A percentile compares a stretch with the other conserved stretches of the same genome.
phyloP scores from a whole-genome alignment of 2,888 invertebrate species.

The Drosophila diplacantha region DNA sequence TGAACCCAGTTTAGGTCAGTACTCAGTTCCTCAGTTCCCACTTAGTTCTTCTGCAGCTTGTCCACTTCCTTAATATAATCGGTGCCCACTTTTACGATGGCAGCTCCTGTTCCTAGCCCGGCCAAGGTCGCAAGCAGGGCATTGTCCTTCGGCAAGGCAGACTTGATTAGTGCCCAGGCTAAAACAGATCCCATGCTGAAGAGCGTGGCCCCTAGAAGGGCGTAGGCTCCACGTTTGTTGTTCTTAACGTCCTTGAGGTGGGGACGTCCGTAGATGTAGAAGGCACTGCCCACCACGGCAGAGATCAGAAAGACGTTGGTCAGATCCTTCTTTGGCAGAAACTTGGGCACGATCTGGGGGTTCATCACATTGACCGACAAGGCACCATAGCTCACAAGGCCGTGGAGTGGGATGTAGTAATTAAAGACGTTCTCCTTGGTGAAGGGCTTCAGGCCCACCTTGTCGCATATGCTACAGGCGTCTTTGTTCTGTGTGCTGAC shows the following conservation, averaged over 20 bases:
- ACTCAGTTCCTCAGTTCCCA: conserved; percentile 6
- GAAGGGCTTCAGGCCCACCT: conserved; percentile 81
- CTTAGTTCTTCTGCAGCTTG: conserved; percentile 64
- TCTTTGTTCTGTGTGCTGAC: conserved; percentile 56
- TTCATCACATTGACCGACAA: conserved; percentile 91
- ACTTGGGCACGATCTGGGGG: conserved; percentile 86
- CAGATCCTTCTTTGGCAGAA: conserved; percentile 80
- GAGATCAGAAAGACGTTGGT: conserved; percentile 89
- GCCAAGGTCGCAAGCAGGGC: conserved; percentile 69
- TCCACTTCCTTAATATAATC: conserved; percentile 77
- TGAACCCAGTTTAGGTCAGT: conserved; percentile 15
- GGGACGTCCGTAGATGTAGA: conserved; percentile 89
- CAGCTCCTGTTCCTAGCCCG: conserved; percentile 75
- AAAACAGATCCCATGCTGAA: conserved; percentile 94
- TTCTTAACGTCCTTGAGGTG: conserved; percentile 84
- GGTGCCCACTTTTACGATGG: conserved; percentile 74
- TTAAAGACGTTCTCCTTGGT: conserved; percentile 85
- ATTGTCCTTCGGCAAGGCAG: conserved; percentile 80
- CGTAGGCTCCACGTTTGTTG: conserved; percentile 83
- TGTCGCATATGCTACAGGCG: conserved; percentile 73
- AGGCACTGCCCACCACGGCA: conserved; percentile 88
- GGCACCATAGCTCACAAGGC: conserved; percentile 86
- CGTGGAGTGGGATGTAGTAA: conserved; percentile 87
- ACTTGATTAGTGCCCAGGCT: conserved; percentile 91
- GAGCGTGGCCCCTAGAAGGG: conserved; percentile 84